Conservation (phyloP, 2,888 invertebrate genomes). For the Chaetogeoica ovagalla region DNA sequence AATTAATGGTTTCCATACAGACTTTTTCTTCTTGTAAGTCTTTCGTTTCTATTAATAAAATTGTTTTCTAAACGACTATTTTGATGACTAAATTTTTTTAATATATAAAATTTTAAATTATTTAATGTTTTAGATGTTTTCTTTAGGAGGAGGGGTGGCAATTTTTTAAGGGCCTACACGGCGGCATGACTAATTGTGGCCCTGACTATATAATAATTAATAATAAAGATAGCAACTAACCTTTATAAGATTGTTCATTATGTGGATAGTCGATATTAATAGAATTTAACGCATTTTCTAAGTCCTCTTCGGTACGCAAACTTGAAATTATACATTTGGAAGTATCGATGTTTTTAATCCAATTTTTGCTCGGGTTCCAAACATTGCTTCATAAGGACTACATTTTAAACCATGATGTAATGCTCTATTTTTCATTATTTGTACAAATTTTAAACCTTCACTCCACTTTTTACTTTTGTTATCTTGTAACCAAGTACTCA, state of each 20-base stretch:
- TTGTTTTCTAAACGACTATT: no score
- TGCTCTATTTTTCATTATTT: constrained; percentile 60
- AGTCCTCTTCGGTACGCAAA: constrained; percentile 41
- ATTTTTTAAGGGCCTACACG: no score
- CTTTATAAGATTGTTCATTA: no score
- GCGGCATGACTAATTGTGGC: no score
- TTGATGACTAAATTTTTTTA: no score
- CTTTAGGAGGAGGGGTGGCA: no score
- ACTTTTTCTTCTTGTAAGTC: background rate
- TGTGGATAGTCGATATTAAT: background rate
- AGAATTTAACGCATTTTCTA: constrained; percentile 30
- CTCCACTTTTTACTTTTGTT: constrained; percentile 59
- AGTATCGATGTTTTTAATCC: constrained; percentile 54
- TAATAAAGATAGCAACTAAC: no score
- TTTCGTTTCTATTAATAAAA: background rate
- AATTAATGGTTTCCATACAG: background rate
- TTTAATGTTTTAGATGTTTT: no score
- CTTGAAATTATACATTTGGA: constrained; percentile 45
- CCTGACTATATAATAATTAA: no score
- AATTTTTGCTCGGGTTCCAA: constrained; percentile 56
- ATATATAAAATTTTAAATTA: no score
- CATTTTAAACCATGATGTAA: constrained; percentile 58
- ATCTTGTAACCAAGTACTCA: constrained; percentile 58
- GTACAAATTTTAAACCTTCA: constrained; percentile 59
- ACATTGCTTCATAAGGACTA: constrained; percentile 58